Evolutionary conservation across 2,888 invertebrate genomes (phyloP).

Genomic region (Steinernema carpocapsae): DNA sequence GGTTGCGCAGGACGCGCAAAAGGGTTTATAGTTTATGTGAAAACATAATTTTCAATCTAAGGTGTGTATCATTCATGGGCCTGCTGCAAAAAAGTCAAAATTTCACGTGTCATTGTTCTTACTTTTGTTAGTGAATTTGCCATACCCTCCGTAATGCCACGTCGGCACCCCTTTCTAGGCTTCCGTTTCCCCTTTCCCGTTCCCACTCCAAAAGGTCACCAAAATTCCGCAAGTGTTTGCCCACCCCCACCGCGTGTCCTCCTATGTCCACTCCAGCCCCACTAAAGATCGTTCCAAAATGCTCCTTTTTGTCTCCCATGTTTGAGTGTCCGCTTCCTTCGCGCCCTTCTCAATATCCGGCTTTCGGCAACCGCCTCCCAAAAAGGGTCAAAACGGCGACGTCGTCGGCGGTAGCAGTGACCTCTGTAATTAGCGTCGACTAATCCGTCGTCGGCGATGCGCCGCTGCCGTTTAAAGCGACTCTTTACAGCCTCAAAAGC

Average conservation of each 20-base stretch:
- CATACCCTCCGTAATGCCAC: too few species aligned
- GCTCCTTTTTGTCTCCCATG: background rate
- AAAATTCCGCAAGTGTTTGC: background rate
- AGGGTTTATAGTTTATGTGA: too few species aligned
- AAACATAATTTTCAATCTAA: background rate
- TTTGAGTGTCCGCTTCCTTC: background rate
- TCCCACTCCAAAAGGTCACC: background rate
- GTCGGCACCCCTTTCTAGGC: too few species aligned
- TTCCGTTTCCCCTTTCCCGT: too few species aligned
- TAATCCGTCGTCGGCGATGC: slow-evolving; percentile 8
- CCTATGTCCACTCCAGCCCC: background rate
- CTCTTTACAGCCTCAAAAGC: slow-evolving; percentile 25
- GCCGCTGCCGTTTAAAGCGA: slow-evolving; percentile 22
- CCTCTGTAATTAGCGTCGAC: slow-evolving; percentile 30
- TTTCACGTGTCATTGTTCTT: too few species aligned
- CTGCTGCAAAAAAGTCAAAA: too few species aligned
- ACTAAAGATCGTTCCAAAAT: background rate
- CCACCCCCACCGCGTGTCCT: too few species aligned
- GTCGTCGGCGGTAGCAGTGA: background rate
- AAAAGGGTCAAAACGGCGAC: background rate
- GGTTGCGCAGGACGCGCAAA: too few species aligned
- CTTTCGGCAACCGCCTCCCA: background rate
- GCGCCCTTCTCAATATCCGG: slow-evolving; percentile 24
- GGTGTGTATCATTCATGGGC: background rate
- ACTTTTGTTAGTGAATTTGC: too few species aligned